Conservation (phyloP, 2,113 vertebrate species). For the Oryzias celebensis region DNA sequence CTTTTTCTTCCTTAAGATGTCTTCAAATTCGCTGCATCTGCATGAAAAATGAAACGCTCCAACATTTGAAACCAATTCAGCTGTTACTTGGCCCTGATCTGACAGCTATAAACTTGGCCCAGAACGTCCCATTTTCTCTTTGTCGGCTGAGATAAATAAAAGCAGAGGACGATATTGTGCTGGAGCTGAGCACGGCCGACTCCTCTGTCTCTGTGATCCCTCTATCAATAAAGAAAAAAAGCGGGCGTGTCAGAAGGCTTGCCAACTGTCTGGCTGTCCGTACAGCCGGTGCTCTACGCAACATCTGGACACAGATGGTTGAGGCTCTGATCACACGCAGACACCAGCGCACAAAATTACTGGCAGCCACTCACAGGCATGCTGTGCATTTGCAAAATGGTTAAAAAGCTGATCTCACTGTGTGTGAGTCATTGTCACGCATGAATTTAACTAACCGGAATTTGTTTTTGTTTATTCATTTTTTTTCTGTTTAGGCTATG, state of each 20-base stretch:
- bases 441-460: conserved; percentile 7
- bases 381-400: conserved; percentile 38
- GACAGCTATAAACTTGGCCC: conserved; percentile 68
- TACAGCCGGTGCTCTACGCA: conserved; percentile 56
- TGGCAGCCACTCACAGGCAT: conserved; percentile 38
- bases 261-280: conserved; percentile 72
- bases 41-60: conserved; percentile 63
- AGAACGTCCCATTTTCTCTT: conserved; percentile 61
- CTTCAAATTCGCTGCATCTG: conserved; percentile 52
- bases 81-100: conserved; percentile 66
- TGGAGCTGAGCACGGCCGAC: conserved; percentile 60
- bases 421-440: background rate
- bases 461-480: conserved; percentile 1
- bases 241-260: conserved; percentile 71
- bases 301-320: conserved; percentile 77
- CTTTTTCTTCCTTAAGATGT: background rate
- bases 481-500: no score
- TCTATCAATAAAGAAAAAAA: conserved; percentile 75
- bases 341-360: conserved; percentile 25
- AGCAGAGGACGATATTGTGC: conserved; percentile 68
- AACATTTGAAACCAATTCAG: conserved; percentile 71
- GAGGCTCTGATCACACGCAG: conserved; percentile 36
- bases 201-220: conserved; percentile 70
- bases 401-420: conserved; percentile 5
- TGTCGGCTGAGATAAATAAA: conserved; percentile 65